A percentile compares a stretch with the other conserved stretches of the same genome.
Conservation (phyloP, 2,113 vertebrate species). For the Nannobrachium achirus region DNA sequence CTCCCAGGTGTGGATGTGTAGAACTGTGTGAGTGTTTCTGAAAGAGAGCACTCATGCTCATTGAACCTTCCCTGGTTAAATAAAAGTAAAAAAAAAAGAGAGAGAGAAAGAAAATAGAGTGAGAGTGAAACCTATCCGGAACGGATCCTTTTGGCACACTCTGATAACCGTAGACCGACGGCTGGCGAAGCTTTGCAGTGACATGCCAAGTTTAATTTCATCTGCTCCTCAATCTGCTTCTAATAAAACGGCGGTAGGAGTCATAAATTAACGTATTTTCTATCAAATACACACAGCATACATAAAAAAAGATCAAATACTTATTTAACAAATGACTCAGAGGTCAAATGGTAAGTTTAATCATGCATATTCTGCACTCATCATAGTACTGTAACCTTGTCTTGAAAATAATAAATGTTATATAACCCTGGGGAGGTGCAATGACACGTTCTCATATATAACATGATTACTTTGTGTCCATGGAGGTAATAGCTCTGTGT, state of each 20-base stretch:
- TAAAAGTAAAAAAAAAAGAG: conserved; percentile 32
- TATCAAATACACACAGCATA: conserved; percentile 3
- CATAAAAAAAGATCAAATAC: neutral
- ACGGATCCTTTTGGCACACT: conserved; percentile 42
- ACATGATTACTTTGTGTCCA: conserved; percentile 8
- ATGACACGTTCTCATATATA: conserved; percentile 5
- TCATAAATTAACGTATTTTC: conserved; percentile 20
- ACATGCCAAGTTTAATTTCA: conserved; percentile 29
- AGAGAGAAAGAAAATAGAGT: neutral
- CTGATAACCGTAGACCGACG: conserved; percentile 35
- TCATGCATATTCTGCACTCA: neutral
- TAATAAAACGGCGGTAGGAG: conserved; percentile 6
- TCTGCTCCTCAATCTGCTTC: conserved; percentile 36
- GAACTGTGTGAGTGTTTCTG: no score
- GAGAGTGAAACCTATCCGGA: conserved; percentile 24
- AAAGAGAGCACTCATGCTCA: no score
- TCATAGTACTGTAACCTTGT: neutral
- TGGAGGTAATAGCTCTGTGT: conserved; percentile 16
- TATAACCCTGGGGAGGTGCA: neutral
- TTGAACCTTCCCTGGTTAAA: conserved; percentile 26
- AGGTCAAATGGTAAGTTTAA: conserved; percentile 23
- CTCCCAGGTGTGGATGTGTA: no score
- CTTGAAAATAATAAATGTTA: neutral
- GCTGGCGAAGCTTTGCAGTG: conserved; percentile 54
- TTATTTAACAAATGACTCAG: neutral